Percentiles rank a stretch among this genome's conserved stretches.
phyloP scores from a whole-genome alignment of 2,888 invertebrate species.

The Steinernema carpocapsae region DNA sequence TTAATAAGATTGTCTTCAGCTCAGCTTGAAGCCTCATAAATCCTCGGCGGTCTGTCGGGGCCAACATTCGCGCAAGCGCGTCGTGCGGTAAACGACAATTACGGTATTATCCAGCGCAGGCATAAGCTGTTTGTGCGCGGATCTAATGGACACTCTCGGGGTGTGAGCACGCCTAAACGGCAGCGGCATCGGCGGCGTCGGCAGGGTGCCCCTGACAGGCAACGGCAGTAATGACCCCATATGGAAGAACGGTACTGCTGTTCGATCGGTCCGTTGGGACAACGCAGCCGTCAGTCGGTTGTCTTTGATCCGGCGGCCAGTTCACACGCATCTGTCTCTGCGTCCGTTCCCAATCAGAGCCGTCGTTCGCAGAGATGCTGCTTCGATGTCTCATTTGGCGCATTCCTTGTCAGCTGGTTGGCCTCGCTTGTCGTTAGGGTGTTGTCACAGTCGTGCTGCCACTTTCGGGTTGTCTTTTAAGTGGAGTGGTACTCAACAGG shows the following conservation, averaged over 20 bases:
- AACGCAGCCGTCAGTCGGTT: conserved; percentile 24
- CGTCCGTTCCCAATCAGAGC: conserved; percentile 32
- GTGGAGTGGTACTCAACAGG: too few species aligned
- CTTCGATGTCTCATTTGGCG: conserved; percentile 6
- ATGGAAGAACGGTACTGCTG: conserved; percentile 32
- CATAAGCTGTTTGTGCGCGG: conserved; percentile 20
- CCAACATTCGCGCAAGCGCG: background rate
- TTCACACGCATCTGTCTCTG: conserved; percentile 31
- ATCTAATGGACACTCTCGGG: conserved; percentile 2
- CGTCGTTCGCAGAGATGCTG: background rate
- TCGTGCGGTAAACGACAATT: conserved; percentile 26
- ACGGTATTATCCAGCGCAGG: conserved; percentile 28
- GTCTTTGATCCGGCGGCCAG: conserved; percentile 31
- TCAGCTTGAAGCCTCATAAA: too few species aligned
- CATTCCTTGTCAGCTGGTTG: conserved; percentile 23
- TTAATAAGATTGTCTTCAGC: too few species aligned
- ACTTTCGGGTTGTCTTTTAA: background rate
- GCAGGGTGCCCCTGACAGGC: background rate
- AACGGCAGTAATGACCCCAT: conserved; percentile 28
- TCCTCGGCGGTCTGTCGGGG: too few species aligned
- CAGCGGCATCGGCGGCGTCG: background rate
- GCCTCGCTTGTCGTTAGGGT: background rate
- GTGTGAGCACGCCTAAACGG: conserved; percentile 9
- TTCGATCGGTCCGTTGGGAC: conserved; percentile 33
- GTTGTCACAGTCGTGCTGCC: conserved; percentile 1